Evolutionary conservation across 2,888 invertebrate genomes (phyloP), one percentile per base, ranked within the genome.

Genomic region (Phyto melanocephala): DNA sequence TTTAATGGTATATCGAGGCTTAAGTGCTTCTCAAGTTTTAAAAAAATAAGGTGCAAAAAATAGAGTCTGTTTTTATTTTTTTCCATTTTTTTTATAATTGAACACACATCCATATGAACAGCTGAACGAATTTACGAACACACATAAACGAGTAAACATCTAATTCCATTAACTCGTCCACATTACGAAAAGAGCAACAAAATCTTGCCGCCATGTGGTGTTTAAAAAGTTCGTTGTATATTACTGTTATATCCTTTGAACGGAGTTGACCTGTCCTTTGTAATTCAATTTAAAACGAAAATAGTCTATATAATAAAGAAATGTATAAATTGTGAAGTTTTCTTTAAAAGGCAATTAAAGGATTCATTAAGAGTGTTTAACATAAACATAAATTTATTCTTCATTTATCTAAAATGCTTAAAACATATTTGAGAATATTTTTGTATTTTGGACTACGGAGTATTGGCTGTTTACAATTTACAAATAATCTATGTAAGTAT

Each of bases 211-310:
- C 6, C 50, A 52, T 37, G 10, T 37, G 22, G 35, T 22, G 35
- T 11, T 52, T 6, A 17, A 20, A 42, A 62, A 24, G 7, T 22
- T 22, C 42, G 11, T 42, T 42, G 22, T 1, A 62, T 67, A 67
- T 52, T 67, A 52, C 52, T 37, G 37, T 67, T 40, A 37, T 52
- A 67, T 67, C 67, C 67, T 67, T 52, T 67, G 67, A 67, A 67
- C 52, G 37, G 52, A 24, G 52, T 67, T 67, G 67, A 67, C 67
- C 37, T 67, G 67, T 37, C 10, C 22, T 50, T 37, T 33, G 6
- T 17, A 45, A 8, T 11, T 47, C 7, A 17, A 3, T 33, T 62
- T 40, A 15, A 11, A 22, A n/a, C 37, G 10, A n/a, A n/a, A n/a
- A n/a, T n/a, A n/a, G n/a, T n/a, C n/a, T n/a, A n/a, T n/a, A n/a